Evolutionary conservation across 2,888 invertebrate species (phyloP), one percentile per base, ranked within the genome.

Genomic region (Agriopis aurantiaria): DNA sequence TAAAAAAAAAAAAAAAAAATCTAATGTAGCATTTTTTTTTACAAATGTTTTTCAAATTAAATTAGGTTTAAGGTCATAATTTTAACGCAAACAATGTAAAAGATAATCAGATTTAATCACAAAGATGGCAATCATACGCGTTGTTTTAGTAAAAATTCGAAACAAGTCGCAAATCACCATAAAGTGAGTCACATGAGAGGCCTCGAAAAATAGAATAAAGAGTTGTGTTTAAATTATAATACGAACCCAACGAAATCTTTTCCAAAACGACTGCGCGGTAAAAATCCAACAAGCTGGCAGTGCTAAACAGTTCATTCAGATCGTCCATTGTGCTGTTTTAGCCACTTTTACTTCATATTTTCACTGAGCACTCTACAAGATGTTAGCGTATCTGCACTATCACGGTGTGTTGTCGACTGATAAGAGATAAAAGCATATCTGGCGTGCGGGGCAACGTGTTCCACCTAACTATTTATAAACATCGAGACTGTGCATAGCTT

Each of bases 221-320:
- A 61, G 66, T 23, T 61, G 49, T 57, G 49, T 58, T 43, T 55
- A 53, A 40, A 64, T 70, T 68, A n/a, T 17, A 68, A 68, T 78
- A 88, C 88, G 62, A 79, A 91, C 91, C 85, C 69, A 87, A 75
- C 59, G 83, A 79, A 51, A 89, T 78, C 73, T 87, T 90, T 74
- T 89, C 87, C 71, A 88, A 74, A 69, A 90, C 77, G 74, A 83
- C 82, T n/a, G 85, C 83, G 62, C 88, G 78, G 75, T 90, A 90
- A 75, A 89, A 89, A 46, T 91, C 91, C 41, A 90, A 65, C n/a
- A 90, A 84, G 77, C 77, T 87, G 78, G 82, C 84, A 14, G 82
- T 80, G 76, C 81, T 82, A 65, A 81, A 82, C 62, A 83, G 75
- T 67, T 89, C 84, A 72, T 82, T 82, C 65, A 77, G 77, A 65